These are phyloP conservation scores for Coenobita brevimanus DNA, from an alignment of 1,140 invertebrate species.

Conservation along the genomic window DNA sequence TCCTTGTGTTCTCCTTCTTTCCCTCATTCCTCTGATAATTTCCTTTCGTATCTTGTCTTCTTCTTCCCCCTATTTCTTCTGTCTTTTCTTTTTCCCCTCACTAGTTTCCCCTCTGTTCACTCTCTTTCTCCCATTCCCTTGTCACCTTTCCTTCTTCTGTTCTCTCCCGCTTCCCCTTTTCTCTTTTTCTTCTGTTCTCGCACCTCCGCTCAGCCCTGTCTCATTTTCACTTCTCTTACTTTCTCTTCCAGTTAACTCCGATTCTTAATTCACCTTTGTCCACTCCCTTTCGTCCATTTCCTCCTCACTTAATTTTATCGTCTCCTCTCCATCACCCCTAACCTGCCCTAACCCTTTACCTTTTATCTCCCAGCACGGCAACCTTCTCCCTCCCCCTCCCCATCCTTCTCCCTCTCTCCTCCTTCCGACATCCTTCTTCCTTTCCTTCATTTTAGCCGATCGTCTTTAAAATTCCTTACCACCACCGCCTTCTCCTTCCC, in stretches of 20 bases:
- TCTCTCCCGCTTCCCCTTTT: neutral
- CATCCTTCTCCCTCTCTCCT: neutral
- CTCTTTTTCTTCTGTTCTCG: neutral
- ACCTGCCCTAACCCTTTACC: neutral
- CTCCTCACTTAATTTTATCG: neutral
- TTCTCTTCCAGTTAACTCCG: neutral
- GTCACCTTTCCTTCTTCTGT: neutral
- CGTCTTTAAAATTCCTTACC: neutral
- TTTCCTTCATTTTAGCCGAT: neutral
- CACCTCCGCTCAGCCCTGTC: neutral
- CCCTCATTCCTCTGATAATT: too few species aligned
- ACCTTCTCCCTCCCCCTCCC: neutral
- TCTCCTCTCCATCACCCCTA: neutral
- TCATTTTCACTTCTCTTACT: neutral
- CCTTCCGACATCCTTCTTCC: neutral
- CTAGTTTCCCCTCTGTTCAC: neutral
- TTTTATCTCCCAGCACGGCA: neutral
- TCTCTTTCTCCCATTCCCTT: neutral
- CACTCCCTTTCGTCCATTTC: neutral
- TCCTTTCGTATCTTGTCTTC: neutral
- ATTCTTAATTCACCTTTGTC: neutral
- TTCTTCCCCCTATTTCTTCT: too few species aligned
- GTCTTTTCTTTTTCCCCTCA: neutral
- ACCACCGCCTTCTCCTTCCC: neutral
- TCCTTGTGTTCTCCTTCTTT: neutral